Conservation (phyloP, 2,797 vertebrate genomes). For the Diplodus puntazzo region DNA sequence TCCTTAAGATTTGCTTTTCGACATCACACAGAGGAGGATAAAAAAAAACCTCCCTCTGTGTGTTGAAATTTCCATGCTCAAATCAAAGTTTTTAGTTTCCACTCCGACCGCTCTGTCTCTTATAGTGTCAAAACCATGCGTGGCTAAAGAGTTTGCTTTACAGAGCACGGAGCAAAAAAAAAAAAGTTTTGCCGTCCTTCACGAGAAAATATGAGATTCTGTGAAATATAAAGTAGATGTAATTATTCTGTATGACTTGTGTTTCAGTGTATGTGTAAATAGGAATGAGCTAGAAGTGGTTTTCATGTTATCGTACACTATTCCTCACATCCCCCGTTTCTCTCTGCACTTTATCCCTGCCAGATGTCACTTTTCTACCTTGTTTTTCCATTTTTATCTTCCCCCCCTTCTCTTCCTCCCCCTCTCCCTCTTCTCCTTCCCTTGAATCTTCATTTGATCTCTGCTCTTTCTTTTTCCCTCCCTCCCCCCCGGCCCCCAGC, state of each 20-base stretch:
- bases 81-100: constrained; percentile 50
- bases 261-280: constrained; percentile 75
- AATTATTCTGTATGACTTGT: constrained; percentile 67
- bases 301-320: constrained; percentile 59
- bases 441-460: constrained; percentile 16
- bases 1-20: constrained; percentile 60
- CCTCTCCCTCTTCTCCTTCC: constrained; percentile 15
- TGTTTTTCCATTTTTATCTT: constrained; percentile 10
- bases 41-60: constrained; percentile 7
- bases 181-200: constrained; percentile 33
- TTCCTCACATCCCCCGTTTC: constrained; percentile 15
- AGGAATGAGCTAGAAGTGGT: constrained; percentile 68
- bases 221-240: constrained; percentile 71
- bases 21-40: constrained; percentile 23
- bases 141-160: constrained; percentile 48
- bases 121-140: constrained; percentile 35
- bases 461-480: neutral
- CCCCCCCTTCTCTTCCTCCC: neutral
- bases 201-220: constrained; percentile 54
- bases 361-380: constrained; percentile 17
- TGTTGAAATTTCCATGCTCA: constrained; percentile 42
- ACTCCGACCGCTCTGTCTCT: constrained; percentile 48
- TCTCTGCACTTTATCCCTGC: constrained; percentile 33
- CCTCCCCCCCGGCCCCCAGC: neutral
- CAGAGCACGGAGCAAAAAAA: constrained; percentile 19